Evolutionary conservation across 2,113 vertebrate genomes (phyloP).

Genomic region (Oreotrochilus melanogaster): DNA sequence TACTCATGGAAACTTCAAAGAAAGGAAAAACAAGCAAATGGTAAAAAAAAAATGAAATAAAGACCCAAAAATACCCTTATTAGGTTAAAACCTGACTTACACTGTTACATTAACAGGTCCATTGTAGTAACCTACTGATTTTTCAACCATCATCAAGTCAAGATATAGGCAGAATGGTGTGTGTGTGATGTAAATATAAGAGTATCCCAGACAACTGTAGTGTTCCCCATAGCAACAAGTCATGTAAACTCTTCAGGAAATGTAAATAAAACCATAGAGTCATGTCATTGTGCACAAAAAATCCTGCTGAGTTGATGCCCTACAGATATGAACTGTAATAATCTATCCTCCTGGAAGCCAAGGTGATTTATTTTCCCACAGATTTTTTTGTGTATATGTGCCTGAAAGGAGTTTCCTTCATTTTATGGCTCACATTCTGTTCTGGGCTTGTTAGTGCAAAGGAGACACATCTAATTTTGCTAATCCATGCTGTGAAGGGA

Average conservation of each 20-base stretch:
- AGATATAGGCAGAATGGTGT: not conserved
- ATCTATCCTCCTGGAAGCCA: not conserved
- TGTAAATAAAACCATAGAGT: constrained; percentile 71
- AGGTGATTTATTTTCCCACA: constrained; percentile 27
- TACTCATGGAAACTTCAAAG: not conserved
- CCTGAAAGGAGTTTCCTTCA: constrained; percentile 36
- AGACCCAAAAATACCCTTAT: not conserved
- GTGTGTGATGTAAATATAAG: constrained; percentile 16
- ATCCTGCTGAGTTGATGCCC: not conserved
- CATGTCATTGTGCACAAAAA: constrained; percentile 22
- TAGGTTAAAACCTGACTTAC: constrained; percentile 33
- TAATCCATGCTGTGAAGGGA: constrained; percentile 32
- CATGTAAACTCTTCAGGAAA: constrained; percentile 69
- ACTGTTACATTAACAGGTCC: constrained; percentile 25
- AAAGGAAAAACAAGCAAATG: not conserved
- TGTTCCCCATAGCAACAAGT: constrained; percentile 72
- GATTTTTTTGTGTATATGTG: not conserved
- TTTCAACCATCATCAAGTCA: constrained; percentile 27
- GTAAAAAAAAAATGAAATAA: constrained; percentile 10
- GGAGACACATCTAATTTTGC: constrained; percentile 48
- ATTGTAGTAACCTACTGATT: not conserved
- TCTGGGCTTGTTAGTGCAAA: constrained; percentile 54
- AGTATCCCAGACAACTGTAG: constrained; percentile 71
- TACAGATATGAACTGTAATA: constrained; percentile 16
- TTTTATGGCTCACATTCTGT: constrained; percentile 51